Percentiles rank a stretch among this genome's conserved stretches.
These are phyloP conservation scores for Heliothis subflexa DNA, from an alignment of 1,140 invertebrate genomes.

Conservation along the genomic window DNA sequence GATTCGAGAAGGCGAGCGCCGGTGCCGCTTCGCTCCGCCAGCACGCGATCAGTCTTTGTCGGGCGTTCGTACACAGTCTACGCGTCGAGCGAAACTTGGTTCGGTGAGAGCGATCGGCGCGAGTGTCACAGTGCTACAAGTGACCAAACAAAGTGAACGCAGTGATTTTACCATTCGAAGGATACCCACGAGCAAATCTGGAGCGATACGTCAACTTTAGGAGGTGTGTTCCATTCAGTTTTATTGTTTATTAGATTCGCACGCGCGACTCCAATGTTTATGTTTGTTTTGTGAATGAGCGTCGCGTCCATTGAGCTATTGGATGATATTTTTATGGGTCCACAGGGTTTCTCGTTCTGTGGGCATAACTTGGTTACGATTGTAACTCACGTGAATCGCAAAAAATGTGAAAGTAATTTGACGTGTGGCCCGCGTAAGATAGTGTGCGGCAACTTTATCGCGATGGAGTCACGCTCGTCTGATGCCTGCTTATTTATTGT, in stretches of 20 bases:
- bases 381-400: constrained; percentile 41
- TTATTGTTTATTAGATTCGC: constrained; percentile 43
- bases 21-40: constrained; percentile 55
- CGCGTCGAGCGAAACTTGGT: constrained; percentile 55
- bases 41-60: constrained; percentile 65
- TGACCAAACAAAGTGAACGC: constrained; percentile 56
- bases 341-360: constrained; percentile 37
- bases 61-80: constrained; percentile 55
- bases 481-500: constrained; percentile 28
- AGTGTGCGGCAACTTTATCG: constrained; percentile 41
- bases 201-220: constrained; percentile 68
- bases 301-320: constrained; percentile 48
- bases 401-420: constrained; percentile 75
- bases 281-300: constrained; percentile 55
- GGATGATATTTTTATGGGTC: constrained; percentile 46
- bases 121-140: constrained; percentile 65
- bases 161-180: constrained; percentile 57
- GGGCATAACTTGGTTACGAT: constrained; percentile 41
- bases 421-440: constrained; percentile 32
- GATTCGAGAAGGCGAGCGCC: constrained; percentile 67
- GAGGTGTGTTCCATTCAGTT: constrained; percentile 72
- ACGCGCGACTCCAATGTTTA: constrained; percentile 46
- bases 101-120: constrained; percentile 46
- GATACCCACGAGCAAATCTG: constrained; percentile 74
- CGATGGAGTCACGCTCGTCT: constrained; percentile 49